These are phyloP conservation scores for Papilio xuthus DNA, from an alignment of 1,140 invertebrate species.

Conservation along the genomic window DNA sequence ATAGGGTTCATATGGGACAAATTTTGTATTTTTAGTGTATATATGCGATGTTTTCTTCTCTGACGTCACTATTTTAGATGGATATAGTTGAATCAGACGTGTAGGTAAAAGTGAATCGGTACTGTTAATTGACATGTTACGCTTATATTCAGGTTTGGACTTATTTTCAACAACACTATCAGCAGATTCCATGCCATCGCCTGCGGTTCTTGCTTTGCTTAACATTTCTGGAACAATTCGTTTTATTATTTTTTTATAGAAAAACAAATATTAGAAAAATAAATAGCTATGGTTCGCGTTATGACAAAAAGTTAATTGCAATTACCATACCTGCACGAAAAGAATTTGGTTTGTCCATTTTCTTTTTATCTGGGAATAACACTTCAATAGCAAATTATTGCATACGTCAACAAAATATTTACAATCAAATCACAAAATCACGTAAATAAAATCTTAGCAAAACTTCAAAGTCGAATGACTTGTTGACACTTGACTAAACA, in stretches of 20 bases:
- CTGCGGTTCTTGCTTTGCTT: constrained; percentile 79
- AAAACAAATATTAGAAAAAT: not conserved
- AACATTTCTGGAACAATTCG: constrained; percentile 62
- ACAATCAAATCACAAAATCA: constrained; percentile 35
- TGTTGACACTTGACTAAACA: not conserved
- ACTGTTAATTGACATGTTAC: constrained; percentile 42
- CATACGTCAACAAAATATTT: constrained; percentile 35
- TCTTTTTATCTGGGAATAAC: not conserved
- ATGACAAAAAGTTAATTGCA: not conserved
- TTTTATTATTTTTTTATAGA: not conserved
- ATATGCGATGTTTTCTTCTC: constrained; percentile 65
- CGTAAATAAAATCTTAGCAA: constrained; percentile 30
- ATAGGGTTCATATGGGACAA: constrained; percentile 94
- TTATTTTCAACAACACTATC: constrained; percentile 52
- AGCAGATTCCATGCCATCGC: constrained; percentile 83
- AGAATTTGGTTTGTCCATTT: constrained; percentile 31
- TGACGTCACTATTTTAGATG: constrained; percentile 59
- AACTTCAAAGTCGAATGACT: constrained; percentile 5
- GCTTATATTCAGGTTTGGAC: constrained; percentile 45
- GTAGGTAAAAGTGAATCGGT: constrained; percentile 51
- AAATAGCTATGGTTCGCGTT: not conserved
- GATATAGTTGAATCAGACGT: constrained; percentile 68
- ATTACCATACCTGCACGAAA: constrained; percentile 14
- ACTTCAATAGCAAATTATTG: constrained; percentile 18
- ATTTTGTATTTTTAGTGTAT: constrained; percentile 88